Percentiles rank a stretch among this genome's conserved stretches.
These are phyloP conservation scores for Chionomys nivalis DNA, from an alignment of 2,113 vertebrate species.

Conservation along the genomic window DNA sequence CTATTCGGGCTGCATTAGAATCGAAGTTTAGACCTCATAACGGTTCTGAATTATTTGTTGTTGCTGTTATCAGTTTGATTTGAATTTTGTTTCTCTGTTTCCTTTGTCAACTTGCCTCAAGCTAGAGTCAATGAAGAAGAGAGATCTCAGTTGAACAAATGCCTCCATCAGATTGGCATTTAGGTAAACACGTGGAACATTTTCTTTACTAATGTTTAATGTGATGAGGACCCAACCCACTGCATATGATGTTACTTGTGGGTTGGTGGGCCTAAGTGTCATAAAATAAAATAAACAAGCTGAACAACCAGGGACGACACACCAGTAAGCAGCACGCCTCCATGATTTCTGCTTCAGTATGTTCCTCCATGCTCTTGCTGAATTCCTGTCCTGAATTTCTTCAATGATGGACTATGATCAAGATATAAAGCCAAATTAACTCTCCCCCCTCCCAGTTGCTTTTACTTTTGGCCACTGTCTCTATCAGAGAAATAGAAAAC, in stretches of 20 bases:
- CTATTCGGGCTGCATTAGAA: neutral
- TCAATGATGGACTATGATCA: neutral
- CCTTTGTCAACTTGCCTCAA: neutral
- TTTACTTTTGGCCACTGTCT: neutral
- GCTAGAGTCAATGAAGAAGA: neutral
- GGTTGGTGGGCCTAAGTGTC: neutral
- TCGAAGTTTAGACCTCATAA: neutral
- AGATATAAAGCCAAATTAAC: neutral
- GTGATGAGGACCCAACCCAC: neutral
- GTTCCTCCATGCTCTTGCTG: neutral
- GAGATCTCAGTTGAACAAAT: neutral
- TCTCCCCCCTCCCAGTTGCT: fast-evolving
- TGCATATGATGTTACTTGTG: no score
- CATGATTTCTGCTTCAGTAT: no score
- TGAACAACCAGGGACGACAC: neutral
- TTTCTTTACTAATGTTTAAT: neutral
- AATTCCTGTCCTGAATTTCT: neutral
- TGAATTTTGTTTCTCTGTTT: neutral
- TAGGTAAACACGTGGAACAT: neutral
- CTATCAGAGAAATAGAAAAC: neutral
- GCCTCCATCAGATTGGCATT: neutral
- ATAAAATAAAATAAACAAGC: neutral
- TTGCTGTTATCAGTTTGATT: neutral
- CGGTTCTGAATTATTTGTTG: neutral
- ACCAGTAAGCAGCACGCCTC: neutral